These are phyloP conservation scores for Sesia bembeciformis DNA, from an alignment of 2,888 invertebrate species.

Conservation along the genomic window DNA sequence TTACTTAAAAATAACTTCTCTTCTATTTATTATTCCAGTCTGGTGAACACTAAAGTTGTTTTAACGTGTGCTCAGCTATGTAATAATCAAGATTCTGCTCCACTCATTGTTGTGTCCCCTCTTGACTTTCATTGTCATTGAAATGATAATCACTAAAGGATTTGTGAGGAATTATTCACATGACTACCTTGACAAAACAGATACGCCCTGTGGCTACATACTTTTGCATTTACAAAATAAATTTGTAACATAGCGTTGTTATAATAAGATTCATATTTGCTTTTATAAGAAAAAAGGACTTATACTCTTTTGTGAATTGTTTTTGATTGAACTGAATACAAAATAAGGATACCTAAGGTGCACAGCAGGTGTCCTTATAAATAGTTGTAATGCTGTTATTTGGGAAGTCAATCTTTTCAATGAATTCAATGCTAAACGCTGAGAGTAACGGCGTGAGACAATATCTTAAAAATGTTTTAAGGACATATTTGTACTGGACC, in stretches of 20 bases:
- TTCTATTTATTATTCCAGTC: too few species aligned
- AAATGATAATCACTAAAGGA: conserved; percentile 71
- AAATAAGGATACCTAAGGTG: conserved; percentile 57
- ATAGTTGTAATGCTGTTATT: conserved; percentile 48
- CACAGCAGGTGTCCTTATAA: conserved; percentile 60
- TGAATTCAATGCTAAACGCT: neutral
- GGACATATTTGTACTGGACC: too few species aligned
- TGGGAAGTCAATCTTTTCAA: conserved; percentile 9
- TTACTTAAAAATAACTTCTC: too few species aligned
- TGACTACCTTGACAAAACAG: conserved; percentile 61
- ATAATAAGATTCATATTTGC: conserved; percentile 16
- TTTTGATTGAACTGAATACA: conserved; percentile 13
- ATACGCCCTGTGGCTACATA: conserved; percentile 70
- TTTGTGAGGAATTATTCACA: conserved; percentile 65
- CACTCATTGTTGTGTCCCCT: conserved; percentile 38
- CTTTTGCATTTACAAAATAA: conserved; percentile 1
- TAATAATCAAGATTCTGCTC: neutral
- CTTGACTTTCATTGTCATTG: conserved; percentile 64
- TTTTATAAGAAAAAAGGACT: neutral
- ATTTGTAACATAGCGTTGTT: conserved; percentile 5
- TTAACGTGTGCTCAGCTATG: too few species aligned
- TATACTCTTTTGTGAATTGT: neutral
- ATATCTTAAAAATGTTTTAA: conserved; percentile 5
- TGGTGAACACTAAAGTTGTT: too few species aligned
- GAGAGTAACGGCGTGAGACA: conserved; percentile 6